Evolutionary conservation across 2,797 vertebrate species (phyloP), one percentile per base, ranked within the genome.

Genomic region (Xiphophorus birchmanni): DNA sequence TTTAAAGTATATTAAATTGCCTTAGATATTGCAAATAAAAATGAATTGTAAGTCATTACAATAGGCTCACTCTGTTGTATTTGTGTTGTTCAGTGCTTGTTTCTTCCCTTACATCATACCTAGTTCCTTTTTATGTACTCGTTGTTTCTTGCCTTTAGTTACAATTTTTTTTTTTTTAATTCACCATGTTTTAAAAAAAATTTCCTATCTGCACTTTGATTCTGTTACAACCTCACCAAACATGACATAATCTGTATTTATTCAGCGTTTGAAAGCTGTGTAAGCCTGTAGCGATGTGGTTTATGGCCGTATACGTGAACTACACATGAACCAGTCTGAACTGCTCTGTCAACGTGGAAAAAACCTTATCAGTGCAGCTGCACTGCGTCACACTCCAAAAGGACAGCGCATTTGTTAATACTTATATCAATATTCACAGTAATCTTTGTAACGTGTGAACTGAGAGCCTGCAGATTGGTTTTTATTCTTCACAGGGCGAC

Each of bases 401-500:
- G 85, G 77, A 86, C 82, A 86, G 69, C 77, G 78, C 83, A 87
- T 91, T 92, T 91, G 84, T 92, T 87, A 89, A 88, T 84, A 75
- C 74, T 89, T 84, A 90, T 92, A 90, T 89, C 88, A 91, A 92
- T 91, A 92, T 90, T 91, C 77, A 81, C 86, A 77, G 60, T 89
- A 85, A 83, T 93, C 87, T 91, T 84, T 80, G 90, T 81, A 74
- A 78, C 74, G 74, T 87, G 80, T 80, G 89, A 91, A 90, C 86
- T 50, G 86, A 92, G 79, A 84, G 76, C 77, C 75, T 81, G 65
- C 86, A 92, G 88, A 94, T 93, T 88, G 90, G 90, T 93, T 94
- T 93, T 93, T 89, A 87, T 91, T 89, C 88, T 83, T 90, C 92
- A 93, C 89, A 90, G 81, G n/a, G 69, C 82, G 83, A 87, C 84